phyloP scores from a whole-genome alignment of 2,888 invertebrate genomes.

The Seira musarum region DNA sequence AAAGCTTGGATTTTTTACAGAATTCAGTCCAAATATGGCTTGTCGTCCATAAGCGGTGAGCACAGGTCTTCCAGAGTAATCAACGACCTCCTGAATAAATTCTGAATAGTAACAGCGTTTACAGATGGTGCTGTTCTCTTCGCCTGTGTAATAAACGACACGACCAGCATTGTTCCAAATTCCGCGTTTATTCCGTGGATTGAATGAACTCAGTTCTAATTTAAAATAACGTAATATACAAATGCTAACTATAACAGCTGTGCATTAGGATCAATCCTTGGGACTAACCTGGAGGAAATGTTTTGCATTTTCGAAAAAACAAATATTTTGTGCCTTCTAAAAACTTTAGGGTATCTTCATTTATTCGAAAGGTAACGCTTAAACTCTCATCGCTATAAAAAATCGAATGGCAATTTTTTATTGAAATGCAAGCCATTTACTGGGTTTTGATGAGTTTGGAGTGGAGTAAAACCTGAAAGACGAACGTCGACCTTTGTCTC shows the following conservation, averaged over 20 bases:
- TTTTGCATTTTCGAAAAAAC: slow-evolving; percentile 54
- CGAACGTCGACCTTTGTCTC: neutral
- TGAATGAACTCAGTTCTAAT: slow-evolving; percentile 39
- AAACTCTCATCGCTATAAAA: neutral
- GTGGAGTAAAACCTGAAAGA: neutral
- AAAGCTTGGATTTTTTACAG: slow-evolving; percentile 26
- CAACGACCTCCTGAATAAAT: slow-evolving; percentile 58
- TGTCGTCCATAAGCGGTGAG: slow-evolving; percentile 49
- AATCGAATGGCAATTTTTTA: too few species aligned
- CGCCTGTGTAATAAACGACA: slow-evolving; percentile 56
- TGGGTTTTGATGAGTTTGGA: neutral
- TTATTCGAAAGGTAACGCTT: neutral
- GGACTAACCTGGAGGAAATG: slow-evolving; percentile 58
- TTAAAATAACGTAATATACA: neutral
- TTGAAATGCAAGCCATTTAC: too few species aligned
- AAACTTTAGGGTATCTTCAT: slow-evolving; percentile 43
- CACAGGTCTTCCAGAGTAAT: slow-evolving; percentile 48
- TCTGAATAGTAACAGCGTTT: slow-evolving; percentile 32
- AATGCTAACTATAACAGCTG: neutral
- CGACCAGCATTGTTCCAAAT: slow-evolving; percentile 57
- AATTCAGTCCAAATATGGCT: slow-evolving; percentile 45
- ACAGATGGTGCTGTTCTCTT: slow-evolving; percentile 23
- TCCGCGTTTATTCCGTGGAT: slow-evolving; percentile 46
- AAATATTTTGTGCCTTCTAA: slow-evolving; percentile 49
- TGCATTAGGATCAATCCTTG: neutral